Base-by-base conservation (phyloP, 2,888 invertebrate species). In the Crepidodera aurea region DNA sequence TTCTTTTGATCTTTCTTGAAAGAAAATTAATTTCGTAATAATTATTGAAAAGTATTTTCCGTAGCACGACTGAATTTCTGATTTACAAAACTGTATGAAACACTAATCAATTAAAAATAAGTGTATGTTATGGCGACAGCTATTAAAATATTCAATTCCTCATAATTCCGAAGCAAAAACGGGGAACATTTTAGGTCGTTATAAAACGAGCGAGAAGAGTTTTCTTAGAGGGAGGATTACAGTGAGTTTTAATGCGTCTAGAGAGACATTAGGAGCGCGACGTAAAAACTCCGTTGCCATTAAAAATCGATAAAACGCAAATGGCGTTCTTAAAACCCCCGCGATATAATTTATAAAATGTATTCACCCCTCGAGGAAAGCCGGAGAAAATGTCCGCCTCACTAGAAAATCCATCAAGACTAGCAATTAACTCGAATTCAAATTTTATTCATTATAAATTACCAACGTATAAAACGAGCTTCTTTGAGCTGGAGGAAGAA, bases 381-480 rank as follows among this genome's bases (percentile, higher is more conserved):
- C 69, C 67, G 69, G 72, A 70, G 75, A 76, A 77, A 77, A 75
- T 75, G 77, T 76, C 77, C 76, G 75, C 77, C 75, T 73, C 67
- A 66, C 74, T 71, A 75, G 77, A 78, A 78, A 79, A 80, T 78
- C 80, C 79, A 79, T 80, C 80, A 80, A 78, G 79, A 77, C 78
- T 79, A 74, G 80, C 80, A 81, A 81, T 81, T 81, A 81, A 80
- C 79, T 79, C 76, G 79, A 80, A 80, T 81, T 81, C 79, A 80
- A 80, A 80, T 81, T 81, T 81, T 81, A 80, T 81, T 81, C 80
- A 81, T 81, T 81, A 81, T 80, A 81, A 80, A 81, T 81, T 81
- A 79, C 80, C 78, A 78, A 77, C 76, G 78, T 79, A 79, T 78
- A 80, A 79, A 80, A 79, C 78, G 78, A 75, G 76, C 77, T 79